Evolutionary conservation across 2,113 vertebrate species (phyloP).

Genomic region (Jacana jacana): DNA sequence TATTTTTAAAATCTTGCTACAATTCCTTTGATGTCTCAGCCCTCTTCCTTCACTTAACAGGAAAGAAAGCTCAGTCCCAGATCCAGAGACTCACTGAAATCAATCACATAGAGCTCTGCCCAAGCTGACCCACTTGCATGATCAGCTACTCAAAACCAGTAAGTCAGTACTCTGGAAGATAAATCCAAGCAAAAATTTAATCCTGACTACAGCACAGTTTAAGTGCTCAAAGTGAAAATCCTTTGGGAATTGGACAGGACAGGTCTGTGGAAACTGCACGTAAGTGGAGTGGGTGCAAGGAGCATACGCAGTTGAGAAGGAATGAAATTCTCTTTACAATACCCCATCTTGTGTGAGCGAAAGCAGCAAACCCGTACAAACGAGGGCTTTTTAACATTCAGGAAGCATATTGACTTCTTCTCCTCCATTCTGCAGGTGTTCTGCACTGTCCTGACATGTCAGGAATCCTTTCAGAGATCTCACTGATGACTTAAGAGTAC

Average conservation of each 20-base stretch:
- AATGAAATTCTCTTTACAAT: not conserved
- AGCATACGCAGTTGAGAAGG: not conserved
- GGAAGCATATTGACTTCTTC: not conserved
- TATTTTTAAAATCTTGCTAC: not conserved
- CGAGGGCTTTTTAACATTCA: accelerated
- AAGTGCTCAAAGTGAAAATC: not conserved
- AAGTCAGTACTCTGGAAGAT: not conserved
- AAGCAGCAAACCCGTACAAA: not conserved
- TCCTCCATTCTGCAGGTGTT: not conserved
- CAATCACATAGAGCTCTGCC: not conserved
- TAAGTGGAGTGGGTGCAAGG: not conserved
- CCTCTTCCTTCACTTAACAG: not conserved
- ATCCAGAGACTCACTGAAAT: not conserved
- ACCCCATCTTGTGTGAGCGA: not conserved
- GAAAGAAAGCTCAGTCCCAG: not conserved
- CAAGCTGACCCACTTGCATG: not conserved
- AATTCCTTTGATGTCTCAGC: not conserved
- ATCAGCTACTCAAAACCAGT: not conserved
- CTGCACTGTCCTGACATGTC: not conserved
- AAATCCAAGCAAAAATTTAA: not conserved
- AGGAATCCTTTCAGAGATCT: not conserved
- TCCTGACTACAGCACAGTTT: not conserved
- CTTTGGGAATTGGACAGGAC: not conserved
- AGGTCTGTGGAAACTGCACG: not conserved
- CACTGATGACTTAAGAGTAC: not conserved